Conservation (phyloP, 1,140 invertebrate genomes). For the Drosophila biarmipes region DNA sequence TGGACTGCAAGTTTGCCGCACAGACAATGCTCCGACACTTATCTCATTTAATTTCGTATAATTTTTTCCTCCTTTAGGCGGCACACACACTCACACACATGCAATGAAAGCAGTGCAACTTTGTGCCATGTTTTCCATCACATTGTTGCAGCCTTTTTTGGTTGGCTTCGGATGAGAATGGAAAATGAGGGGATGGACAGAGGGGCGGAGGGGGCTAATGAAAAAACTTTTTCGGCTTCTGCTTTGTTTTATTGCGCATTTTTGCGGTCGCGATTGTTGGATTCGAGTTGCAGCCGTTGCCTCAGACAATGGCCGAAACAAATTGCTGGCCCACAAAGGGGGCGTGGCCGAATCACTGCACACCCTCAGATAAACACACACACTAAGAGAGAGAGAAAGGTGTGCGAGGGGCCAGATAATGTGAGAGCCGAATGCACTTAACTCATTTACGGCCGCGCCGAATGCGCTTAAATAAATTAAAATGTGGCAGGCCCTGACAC, state of each 20-base stretch:
- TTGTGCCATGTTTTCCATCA: slow-evolving; percentile 50
- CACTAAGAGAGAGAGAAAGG: slow-evolving; percentile 11
- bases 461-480: slow-evolving; percentile 80
- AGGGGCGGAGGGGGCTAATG: slow-evolving; percentile 40
- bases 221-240: slow-evolving; percentile 51
- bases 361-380: slow-evolving; percentile 39
- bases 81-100: slow-evolving; percentile 3
- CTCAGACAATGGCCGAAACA: slow-evolving; percentile 57
- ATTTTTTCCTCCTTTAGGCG: slow-evolving; percentile 40
- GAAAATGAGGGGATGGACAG: not conserved
- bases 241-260: slow-evolving; percentile 50
- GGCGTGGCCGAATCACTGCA: slow-evolving; percentile 19
- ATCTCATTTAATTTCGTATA: slow-evolving; percentile 63
- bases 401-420: slow-evolving; percentile 31
- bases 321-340: slow-evolving; percentile 35
- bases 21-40: slow-evolving; percentile 60
- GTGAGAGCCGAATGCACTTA: slow-evolving; percentile 63
- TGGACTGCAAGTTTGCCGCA: slow-evolving; percentile 36
- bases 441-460: slow-evolving; percentile 62
- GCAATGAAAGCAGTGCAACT: slow-evolving; percentile 57
- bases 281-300: slow-evolving; percentile 15
- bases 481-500: slow-evolving; percentile 72
- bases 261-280: slow-evolving; percentile 31
- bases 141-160: slow-evolving; percentile 49
- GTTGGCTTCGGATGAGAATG: not conserved